These are phyloP conservation scores for Elaeidobius kamerunicus DNA, from an alignment of 2,888 invertebrate species.

Conservation along the genomic window DNA sequence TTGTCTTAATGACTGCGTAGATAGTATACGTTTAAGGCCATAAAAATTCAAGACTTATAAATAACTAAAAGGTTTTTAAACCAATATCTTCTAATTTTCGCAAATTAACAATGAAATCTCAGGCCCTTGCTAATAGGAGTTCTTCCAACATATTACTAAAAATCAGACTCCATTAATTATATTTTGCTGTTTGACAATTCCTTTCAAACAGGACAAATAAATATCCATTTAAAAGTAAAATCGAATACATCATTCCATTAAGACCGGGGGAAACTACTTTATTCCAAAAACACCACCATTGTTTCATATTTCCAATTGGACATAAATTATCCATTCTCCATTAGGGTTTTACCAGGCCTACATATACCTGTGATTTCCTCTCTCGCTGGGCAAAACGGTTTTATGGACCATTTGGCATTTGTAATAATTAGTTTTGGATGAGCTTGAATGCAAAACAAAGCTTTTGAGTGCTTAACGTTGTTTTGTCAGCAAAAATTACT, in stretches of 20 bases:
- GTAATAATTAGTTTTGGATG: constrained; percentile 29
- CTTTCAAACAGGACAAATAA: not conserved
- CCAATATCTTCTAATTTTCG: no score
- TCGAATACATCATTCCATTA: not conserved
- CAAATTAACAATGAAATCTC: no score
- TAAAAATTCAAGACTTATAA: no score
- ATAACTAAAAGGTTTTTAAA: no score
- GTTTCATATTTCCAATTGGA: constrained; percentile 20
- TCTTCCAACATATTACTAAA: no score
- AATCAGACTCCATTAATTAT: no score
- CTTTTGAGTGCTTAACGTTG: constrained; percentile 25
- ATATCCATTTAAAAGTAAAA: not conserved
- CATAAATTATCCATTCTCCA: constrained; percentile 26
- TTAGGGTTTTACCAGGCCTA: constrained; percentile 15
- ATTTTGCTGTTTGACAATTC: not conserved
- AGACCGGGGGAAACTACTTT: not conserved
- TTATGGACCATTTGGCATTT: constrained; percentile 28
- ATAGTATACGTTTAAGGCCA: no score
- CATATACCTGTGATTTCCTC: constrained; percentile 27
- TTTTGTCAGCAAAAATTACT: constrained; percentile 22
- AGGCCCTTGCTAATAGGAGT: no score
- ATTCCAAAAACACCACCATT: constrained; percentile 9
- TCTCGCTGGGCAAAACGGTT: constrained; percentile 20
- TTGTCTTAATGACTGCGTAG: no score
- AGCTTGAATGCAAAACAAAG: constrained; percentile 24